Base-by-base conservation (phyloP, 2,113 vertebrate genomes). In the Strigops habroptila region DNA sequence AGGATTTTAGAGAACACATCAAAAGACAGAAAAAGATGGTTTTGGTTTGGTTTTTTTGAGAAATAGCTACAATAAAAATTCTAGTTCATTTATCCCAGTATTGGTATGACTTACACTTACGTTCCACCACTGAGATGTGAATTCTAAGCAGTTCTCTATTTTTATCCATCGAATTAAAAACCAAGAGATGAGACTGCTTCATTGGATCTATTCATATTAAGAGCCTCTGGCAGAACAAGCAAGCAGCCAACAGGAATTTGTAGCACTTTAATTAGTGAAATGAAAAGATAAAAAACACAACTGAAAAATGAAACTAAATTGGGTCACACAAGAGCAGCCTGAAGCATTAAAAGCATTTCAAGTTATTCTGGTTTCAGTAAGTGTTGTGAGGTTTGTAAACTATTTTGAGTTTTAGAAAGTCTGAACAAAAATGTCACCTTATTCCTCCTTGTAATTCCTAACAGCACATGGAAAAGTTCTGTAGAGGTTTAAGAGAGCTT, bases 181-280 rank as follows among this genome's bases (percentile, higher is more conserved):
- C 12, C 31, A 59, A 44, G 35, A 88, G 31, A 53, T 24, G 57
- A 92, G 31, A 74, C 62, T 64, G 39, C 59, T 84, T 70, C 73
- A 68, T 22, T 53, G 83, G 37, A 92, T 73, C 79, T 53, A 87
- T 63, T 96, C 62, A 84, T 8, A 49, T 46, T 62, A 78, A 84
- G 14, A 93, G 68, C 73, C 91, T 93, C 84, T 65, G 69, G 95
- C 52, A 53, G 65, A 91, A 91, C 18, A 88, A 91, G 79, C 44
- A 48, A 22, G 76, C 57, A 93, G 91, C 53, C 90, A 94, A 91
- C 63, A 93, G 88, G 85, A 92, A 80, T 82, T 77, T 83, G 52
- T 48, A 92, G 76, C 49, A 88, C 91, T 96, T 93, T 93, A 96
- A 93, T 93, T 93, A 96, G 71, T 31, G 86, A 83, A 94, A 94